A percentile compares a stretch with the other conserved stretches of the same genome.
phyloP scores from a whole-genome alignment of 2,797 vertebrate genomes.

The Sebastes itinus region DNA sequence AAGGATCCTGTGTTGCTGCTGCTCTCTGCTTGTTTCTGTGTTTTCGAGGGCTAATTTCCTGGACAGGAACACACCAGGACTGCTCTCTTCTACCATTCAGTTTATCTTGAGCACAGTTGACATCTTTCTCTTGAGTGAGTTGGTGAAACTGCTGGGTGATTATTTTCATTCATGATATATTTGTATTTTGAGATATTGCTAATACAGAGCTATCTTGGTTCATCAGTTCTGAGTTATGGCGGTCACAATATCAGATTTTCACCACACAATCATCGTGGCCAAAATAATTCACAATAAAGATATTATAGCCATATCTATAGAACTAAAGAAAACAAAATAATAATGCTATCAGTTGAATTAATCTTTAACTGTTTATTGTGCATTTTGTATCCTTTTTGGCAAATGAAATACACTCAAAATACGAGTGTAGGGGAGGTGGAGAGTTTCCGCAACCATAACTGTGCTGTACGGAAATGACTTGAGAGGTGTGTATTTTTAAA shows the following conservation, averaged over 20 bases:
- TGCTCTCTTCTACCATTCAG: neutral
- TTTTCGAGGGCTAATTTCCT: slow-evolving; percentile 39
- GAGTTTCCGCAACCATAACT: accelerated
- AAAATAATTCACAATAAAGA: too few species aligned
- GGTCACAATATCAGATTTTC: too few species aligned
- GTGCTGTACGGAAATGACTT: neutral
- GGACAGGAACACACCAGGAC: neutral
- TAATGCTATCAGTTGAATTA: too few species aligned
- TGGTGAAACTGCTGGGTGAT: neutral
- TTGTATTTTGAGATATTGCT: neutral
- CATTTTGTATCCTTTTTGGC: too few species aligned
- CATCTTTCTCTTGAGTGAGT: neutral
- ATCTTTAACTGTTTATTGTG: too few species aligned
- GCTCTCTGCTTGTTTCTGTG: slow-evolving; percentile 50
- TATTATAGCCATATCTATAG: too few species aligned
- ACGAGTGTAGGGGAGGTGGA: neutral
- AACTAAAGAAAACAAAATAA: too few species aligned
- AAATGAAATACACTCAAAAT: neutral
- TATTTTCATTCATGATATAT: neutral
- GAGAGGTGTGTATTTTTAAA: neutral
- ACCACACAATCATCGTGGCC: too few species aligned
- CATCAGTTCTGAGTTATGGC: too few species aligned
- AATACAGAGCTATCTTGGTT: neutral
- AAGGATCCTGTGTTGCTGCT: slow-evolving; percentile 71
- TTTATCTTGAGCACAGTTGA: neutral